Evolutionary conservation across 2,797 vertebrate genomes (phyloP).

Genomic region (Gobio occitaniae): DNA sequence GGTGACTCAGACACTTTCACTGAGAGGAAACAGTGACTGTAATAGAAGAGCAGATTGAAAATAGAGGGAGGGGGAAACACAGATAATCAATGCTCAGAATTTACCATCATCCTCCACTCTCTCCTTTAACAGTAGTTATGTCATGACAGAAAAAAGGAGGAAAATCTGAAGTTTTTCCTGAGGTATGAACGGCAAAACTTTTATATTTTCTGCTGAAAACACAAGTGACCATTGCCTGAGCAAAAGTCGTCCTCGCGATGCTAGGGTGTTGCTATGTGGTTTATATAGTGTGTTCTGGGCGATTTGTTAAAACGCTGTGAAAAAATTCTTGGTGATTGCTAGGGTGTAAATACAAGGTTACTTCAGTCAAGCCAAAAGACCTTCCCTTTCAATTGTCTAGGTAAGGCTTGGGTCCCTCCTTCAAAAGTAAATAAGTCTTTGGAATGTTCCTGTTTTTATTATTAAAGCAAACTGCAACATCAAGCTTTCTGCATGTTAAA

Average conservation of each 20-base stretch:
- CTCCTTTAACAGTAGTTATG: neutral
- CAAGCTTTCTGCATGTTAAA: neutral
- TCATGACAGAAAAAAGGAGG: neutral
- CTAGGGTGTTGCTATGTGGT: neutral
- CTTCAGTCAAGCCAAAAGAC: neutral
- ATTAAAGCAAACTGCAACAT: neutral
- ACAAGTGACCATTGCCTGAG: neutral
- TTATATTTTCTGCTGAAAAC: neutral
- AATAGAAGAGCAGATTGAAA: conserved; percentile 28
- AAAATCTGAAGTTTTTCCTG: neutral
- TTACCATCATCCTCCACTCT: conserved; percentile 7
- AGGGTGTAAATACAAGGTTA: neutral
- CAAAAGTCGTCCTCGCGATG: neutral
- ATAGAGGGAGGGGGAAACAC: conserved; percentile 59
- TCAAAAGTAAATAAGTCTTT: neutral
- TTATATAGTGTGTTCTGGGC: neutral
- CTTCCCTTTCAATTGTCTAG: neutral
- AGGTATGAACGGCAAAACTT: neutral
- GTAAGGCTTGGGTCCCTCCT: neutral
- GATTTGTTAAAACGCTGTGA: neutral
- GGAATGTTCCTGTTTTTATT: neutral
- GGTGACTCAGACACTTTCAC: conserved; percentile 53
- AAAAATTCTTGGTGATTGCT: neutral
- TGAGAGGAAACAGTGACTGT: conserved; percentile 55
- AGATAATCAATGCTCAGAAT: conserved; percentile 37